Conservation (phyloP, 2,888 invertebrate species). For the Parasteatoda lunata region DNA sequence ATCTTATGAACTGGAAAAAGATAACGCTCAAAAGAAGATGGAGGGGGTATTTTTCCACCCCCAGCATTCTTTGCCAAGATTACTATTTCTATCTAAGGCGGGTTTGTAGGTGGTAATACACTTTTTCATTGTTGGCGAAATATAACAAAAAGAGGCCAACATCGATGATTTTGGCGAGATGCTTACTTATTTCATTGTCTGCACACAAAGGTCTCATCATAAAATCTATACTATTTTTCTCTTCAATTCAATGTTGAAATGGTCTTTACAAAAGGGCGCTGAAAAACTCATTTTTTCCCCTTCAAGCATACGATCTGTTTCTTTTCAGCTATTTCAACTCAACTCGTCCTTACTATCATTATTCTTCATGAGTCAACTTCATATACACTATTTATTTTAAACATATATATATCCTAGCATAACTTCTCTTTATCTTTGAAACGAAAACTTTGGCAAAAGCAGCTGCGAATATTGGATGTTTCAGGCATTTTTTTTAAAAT, state of each 20-base stretch:
- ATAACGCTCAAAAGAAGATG: slow-evolving; percentile 18
- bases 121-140: slow-evolving; percentile 15
- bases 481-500: background rate
- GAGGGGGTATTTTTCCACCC: background rate
- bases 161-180: slow-evolving; percentile 33
- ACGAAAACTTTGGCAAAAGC: slow-evolving; percentile 23
- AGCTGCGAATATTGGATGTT: slow-evolving; percentile 64
- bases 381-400: slow-evolving; percentile 20
- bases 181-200: slow-evolving; percentile 49
- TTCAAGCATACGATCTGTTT: slow-evolving; percentile 17
- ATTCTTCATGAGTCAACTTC: slow-evolving; percentile 45
- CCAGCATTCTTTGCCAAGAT: slow-evolving; percentile 15
- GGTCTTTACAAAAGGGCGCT: slow-evolving; percentile 3
- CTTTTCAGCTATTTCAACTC: slow-evolving; percentile 37
- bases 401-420: background rate
- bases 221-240: slow-evolving; percentile 37
- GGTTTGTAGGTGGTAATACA: background rate
- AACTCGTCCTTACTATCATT: slow-evolving; percentile 38
- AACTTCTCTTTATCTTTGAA: slow-evolving; percentile 9
- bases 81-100: slow-evolving; percentile 10
- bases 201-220: slow-evolving; percentile 32
- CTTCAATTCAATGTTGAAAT: background rate
- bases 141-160: slow-evolving; percentile 25
- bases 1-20: slow-evolving; percentile 40
- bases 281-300: slow-evolving; percentile 20